A percentile compares a stretch with the other conserved stretches of the same genome.
Conservation (phyloP, 2,797 vertebrate species). For the Urosaurus nigricauda region DNA sequence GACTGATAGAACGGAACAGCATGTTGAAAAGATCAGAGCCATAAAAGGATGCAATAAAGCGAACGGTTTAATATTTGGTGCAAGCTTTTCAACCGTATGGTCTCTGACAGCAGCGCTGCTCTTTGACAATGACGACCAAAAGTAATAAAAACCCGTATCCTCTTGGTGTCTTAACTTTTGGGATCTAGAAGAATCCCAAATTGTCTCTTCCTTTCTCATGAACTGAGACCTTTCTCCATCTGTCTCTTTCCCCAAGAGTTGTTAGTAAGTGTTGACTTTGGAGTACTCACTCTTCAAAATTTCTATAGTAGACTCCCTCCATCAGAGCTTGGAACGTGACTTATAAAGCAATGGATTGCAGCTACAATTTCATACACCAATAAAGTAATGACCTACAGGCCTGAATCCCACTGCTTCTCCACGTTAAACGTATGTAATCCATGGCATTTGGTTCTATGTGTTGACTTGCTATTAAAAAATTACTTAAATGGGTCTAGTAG, state of each 20-base stretch:
- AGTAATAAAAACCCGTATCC: neutral
- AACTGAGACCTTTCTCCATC: neutral
- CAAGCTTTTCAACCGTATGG: conserved; percentile 13
- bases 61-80: conserved; percentile 32
- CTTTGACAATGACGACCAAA: neutral
- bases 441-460: too few relatives aligned
- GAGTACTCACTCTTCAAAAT: neutral
- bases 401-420: too few relatives aligned
- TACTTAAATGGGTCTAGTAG: neutral
- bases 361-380: neutral
- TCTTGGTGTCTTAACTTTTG: neutral
- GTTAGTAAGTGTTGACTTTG: neutral
- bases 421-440: too few relatives aligned
- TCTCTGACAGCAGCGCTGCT: neutral
- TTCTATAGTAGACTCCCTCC: neutral
- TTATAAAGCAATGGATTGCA: neutral
- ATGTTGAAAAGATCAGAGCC: conserved; percentile 42
- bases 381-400: too few relatives aligned
- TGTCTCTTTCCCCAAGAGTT: neutral
- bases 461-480: neutral
- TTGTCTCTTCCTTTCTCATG: neutral
- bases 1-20: conserved; percentile 17
- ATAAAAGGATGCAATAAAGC: conserved; percentile 38
- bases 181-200: too few relatives aligned
- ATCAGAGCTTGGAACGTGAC: neutral